Evolutionary conservation across 2,113 vertebrate species (phyloP), one percentile per base, ranked within the genome.

Genomic region (Nycticorax nycticorax): DNA sequence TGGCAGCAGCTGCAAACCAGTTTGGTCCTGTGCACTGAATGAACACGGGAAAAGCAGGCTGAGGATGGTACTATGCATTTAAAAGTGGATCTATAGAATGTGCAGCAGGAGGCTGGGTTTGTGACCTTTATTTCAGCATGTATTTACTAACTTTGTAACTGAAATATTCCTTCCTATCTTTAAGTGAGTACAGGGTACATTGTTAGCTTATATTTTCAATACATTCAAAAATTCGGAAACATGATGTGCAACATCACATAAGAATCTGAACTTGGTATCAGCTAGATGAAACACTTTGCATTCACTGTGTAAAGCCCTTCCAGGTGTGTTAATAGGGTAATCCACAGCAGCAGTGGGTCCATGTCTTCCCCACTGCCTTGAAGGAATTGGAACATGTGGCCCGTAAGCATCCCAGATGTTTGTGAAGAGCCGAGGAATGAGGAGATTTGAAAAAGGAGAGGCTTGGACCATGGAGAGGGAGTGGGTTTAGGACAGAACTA

Each of bases 241-340:
- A 20, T 0, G 2, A 7, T 8, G 21, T 10, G 4, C 37, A 75
- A 50, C 28, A 72, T 56, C 32, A 74, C 0, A 0, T 62, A 37
- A 15, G 63, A 74, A 53, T 48, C 23, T 64, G 32, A 78, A 60
- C 22, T 75, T 79, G 39, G 7, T 12, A 2, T 62, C 30, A n/a
- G 26, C 63, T 85, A 60, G 55, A 62, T 18, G 12, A 74, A 92
- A 57, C 32, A 8, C 16, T 88, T 74, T 24, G 73, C 59, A 79
- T 68, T 55, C 35, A 26, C 3, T n/a, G 24, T 64, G 43, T 53
- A 72, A 76, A 89, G 8, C 14, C 73, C 41, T 80, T 41, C 12
- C 41, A 91, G 59, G 15, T 21, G 20, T 47, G 35, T 72, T 85
- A 84, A 62, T 14, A 62, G 27, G 32, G 43, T 64, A 75, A 93